These are phyloP conservation scores for Polyommatus iphigenia DNA, from an alignment of 2,888 invertebrate genomes.

Conservation along the genomic window DNA sequence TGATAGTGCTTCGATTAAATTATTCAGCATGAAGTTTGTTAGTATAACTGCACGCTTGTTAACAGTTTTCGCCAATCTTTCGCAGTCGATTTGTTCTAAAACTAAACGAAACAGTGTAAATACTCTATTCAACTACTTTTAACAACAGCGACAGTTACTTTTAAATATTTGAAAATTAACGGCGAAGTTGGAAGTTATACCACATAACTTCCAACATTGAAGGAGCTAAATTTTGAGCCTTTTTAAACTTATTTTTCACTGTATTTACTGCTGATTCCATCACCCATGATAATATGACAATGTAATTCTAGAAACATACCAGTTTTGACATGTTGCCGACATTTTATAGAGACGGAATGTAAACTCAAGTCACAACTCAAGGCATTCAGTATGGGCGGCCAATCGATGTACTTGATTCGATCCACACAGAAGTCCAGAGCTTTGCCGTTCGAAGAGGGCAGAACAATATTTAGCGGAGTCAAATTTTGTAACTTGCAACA, in stretches of 20 bases:
- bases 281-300: not conserved
- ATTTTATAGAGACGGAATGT: conserved; percentile 84
- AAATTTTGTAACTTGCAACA: conserved; percentile 76
- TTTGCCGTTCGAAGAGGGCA: conserved; percentile 71
- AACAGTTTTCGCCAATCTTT: conserved; percentile 81
- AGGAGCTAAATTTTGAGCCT: too few species aligned
- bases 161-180: not conserved
- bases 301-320: conserved; percentile 47
- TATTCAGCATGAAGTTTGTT: conserved; percentile 85
- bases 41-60: conserved; percentile 83
- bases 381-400: conserved; percentile 87
- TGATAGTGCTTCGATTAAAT: conserved; percentile 82
- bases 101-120: conserved; percentile 47
- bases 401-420: conserved; percentile 87
- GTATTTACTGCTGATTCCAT: too few species aligned
- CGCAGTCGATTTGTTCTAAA: conserved; percentile 77
- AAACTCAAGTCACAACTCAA: conserved; percentile 86
- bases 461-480: conserved; percentile 63
- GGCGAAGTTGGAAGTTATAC: not conserved
- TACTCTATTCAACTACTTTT: not conserved
- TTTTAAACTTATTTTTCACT: not conserved
- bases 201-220: too few species aligned
- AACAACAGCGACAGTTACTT: not conserved
- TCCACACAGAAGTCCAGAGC: conserved; percentile 86
- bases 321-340: conserved; percentile 77